Conservation (phyloP, 2,113 vertebrate genomes). For the Menura novaehollandiae region DNA sequence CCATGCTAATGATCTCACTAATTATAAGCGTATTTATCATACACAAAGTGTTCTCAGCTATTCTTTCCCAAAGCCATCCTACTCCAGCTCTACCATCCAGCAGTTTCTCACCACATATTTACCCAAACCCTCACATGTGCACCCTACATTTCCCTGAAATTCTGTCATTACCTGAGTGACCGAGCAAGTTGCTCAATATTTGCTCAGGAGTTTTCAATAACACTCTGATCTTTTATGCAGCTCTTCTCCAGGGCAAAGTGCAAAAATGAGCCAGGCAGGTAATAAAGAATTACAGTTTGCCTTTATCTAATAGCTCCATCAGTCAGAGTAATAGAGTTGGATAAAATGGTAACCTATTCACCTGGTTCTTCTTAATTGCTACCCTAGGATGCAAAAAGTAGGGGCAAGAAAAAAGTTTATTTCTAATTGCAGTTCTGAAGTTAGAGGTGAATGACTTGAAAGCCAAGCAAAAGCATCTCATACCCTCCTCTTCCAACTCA, state of each 20-base stretch:
- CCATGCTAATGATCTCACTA: slow-evolving; percentile 77
- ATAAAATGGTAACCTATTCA: slow-evolving; percentile 72
- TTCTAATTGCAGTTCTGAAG: slow-evolving; percentile 69
- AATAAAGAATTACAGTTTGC: slow-evolving; percentile 77
- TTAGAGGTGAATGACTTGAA: slow-evolving; percentile 50
- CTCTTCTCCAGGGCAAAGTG: slow-evolving; percentile 73
- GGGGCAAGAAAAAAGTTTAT: slow-evolving; percentile 43
- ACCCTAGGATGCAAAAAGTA: slow-evolving; percentile 55
- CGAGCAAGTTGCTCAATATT: slow-evolving; percentile 73
- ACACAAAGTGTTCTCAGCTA: slow-evolving; percentile 34
- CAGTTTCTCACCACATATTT: neutral
- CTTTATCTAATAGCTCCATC: slow-evolving; percentile 75
- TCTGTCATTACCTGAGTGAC: slow-evolving; percentile 28
- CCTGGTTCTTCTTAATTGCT: slow-evolving; percentile 65
- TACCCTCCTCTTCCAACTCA: neutral
- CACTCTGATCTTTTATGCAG: slow-evolving; percentile 70
- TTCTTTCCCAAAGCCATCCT: slow-evolving; percentile 59
- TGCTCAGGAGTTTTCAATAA: slow-evolving; percentile 78
- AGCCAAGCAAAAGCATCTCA: slow-evolving; percentile 5
- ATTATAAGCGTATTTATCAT: slow-evolving; percentile 79
- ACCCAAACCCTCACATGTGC: neutral
- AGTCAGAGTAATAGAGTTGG: slow-evolving; percentile 70
- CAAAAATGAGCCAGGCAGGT: slow-evolving; percentile 65
- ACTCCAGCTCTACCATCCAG: slow-evolving; percentile 33
- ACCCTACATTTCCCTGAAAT: neutral